Evolutionary conservation across 2,113 vertebrate species (phyloP), one percentile per base, ranked within the genome.

Genomic region (Excalfactoria chinensis): DNA sequence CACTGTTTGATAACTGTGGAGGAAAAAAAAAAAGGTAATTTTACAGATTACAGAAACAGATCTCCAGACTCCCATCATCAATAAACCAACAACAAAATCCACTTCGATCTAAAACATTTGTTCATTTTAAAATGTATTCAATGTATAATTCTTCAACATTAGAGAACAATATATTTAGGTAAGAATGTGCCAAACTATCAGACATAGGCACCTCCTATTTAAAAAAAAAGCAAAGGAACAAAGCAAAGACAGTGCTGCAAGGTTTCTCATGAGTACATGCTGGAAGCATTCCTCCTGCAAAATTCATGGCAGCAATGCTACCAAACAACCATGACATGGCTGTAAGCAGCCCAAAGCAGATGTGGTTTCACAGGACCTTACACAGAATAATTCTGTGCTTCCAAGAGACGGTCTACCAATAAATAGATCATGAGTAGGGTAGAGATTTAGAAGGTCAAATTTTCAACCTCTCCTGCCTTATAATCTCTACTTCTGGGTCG

Each of bases 1-100:
- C 95, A 0, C 84, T 93, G 75, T 40, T 73, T 32, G 97, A 96
- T 90, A 98, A 96, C 98, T 98, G 96, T 87, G 32, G 90, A 95
- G 92, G 90, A 32, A 84, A 94, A 83, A 32, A 84, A 78, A 83
- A 40, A 7, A 1, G 4, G 56, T 8, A 21, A 68, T 72, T 88
- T 90, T 74, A 92, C 23, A 88, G 69, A 12, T 19, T 25, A 78
- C 1, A 55, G 1, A 81, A n/a, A 88, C 69, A 72, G 44, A 66
- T 25, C 28, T 84, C 25, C 81, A 78, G 30, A 53, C n/a, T 93
- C 66, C 35, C 51, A 90, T 21, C 30, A 72, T 71, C 28, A 44
- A 56, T 11, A 85, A 73, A 92, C 26, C 30, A 87, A 25, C 16
- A 8, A 84, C 26, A 90, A 82, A 88, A 81, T 48, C 41, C 51